Evolutionary conservation across 2,113 vertebrate genomes (phyloP), one percentile per base, ranked within the genome.

Genomic region (Bothrops jararaca): DNA sequence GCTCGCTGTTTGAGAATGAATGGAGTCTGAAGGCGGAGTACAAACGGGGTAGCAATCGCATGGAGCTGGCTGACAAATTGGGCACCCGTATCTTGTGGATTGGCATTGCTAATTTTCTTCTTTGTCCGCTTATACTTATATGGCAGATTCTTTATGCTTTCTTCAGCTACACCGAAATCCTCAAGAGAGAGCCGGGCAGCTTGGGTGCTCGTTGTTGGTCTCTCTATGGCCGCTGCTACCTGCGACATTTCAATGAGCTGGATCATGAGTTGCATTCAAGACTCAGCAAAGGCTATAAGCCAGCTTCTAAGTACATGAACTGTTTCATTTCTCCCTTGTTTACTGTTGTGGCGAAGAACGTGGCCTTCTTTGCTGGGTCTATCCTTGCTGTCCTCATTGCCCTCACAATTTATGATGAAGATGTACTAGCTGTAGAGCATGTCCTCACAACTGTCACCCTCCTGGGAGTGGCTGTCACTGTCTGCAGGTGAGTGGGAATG

Each of bases 131-230:
- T 90, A 99, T 99, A 95, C 98, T 99, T 87, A 99, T 99, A 95
- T 99, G 99, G 99, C 99, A 99, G 97, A 99, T 99, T 94, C 99
- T 99, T 57, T 99, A 99, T 0, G 99, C 99, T 88, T 99, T 99
- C 97, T 99, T 99, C 96, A 99, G 99, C 97, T 99, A 99, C 52
- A 99, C 99, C 0, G 99, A 99, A 97, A 98, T 99, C 94, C 98
- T 99, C 93, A 99, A 99, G 95, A 98, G 99, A 56, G 99, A 99
- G 97, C 99, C 99, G 0, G 99, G 99, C 90, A 99, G 98, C 93
- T 97, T 99, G 93, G 99, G 99, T 3, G 99, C 99, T 0, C 98
- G 99, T 86, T 99, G 99, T 97, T 99, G 99, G 99, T 99, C 99
- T 4, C 98, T 99, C 9, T 99, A 99, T 0, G 99, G 99, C 48